Evolutionary conservation across 2,888 invertebrate species (phyloP), one percentile per base, ranked within the genome.

Genomic region (Catotricha subobsoleta): DNA sequence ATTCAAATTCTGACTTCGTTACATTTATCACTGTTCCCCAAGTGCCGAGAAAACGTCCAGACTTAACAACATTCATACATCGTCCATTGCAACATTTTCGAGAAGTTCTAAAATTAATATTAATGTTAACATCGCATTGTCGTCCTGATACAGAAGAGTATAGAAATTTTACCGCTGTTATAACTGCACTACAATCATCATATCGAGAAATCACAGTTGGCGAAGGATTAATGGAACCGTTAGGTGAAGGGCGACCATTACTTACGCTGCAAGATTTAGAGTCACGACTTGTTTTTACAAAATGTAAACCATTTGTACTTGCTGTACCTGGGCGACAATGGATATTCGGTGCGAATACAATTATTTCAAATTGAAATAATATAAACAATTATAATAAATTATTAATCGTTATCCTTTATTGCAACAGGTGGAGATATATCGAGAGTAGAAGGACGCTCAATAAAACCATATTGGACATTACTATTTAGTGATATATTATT

Each of bases 231-330:
- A 87, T 86, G 86, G 86, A 86, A 48, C 77, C 86, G 1, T 71
- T 82, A 41, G 79, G 82, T 13, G 84, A 86, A 53, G 86, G 86
- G 1, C 72, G 80, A 44, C 86, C 86, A 0, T 57, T 87, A 45
- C 62, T 87, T 5, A 82, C 83, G 12, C 71, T 87, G 40, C 80
- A 83, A 53, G 87, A 88, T 58, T 69, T 88, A 48, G 87, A 87
- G 59, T 81, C 83, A 54, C 69, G 87, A 52, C 71, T 88, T 58
- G 87, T 88, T 51, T 88, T 88, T 66, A 87, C 87, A 53, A 78
- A 83, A 62, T 87, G 86, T 68, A 86, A 83, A 72, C 86, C 87
- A 40, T 88, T 88, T 59, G 77, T 80, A 40, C 65, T 88, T 57
- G 80, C 79, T 53, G 77, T 80, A 51, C 77, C 81, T 39, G 84